A percentile compares a stretch with the other conserved stretches of the same genome.
phyloP scores from a whole-genome alignment of 2,797 vertebrate species.

The Brotula barbata region DNA sequence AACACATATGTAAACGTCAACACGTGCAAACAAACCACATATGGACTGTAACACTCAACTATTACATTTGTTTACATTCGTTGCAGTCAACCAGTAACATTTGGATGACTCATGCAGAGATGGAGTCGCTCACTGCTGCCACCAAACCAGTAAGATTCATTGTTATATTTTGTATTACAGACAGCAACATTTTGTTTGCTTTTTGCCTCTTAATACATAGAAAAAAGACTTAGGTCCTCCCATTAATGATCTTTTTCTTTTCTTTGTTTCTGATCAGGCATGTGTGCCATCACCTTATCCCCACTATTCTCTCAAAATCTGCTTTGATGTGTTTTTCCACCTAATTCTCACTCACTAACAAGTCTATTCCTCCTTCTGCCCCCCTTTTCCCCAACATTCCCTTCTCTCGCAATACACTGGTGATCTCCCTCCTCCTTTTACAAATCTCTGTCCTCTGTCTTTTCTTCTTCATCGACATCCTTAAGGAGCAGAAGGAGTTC shows the following conservation, averaged over 20 bases:
- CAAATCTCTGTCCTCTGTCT: conserved; percentile 49
- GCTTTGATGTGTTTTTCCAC: conserved; percentile 69
- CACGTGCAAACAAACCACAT: background rate
- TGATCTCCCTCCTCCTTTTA: conserved; percentile 50
- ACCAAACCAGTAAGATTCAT: conserved; percentile 88
- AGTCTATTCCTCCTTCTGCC: conserved; percentile 66
- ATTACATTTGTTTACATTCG: conserved; percentile 34
- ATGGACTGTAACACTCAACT: too few species aligned
- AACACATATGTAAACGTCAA: too few species aligned
- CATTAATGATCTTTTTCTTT: conserved; percentile 58
- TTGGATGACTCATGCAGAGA: conserved; percentile 96
- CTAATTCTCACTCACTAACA: conserved; percentile 79
- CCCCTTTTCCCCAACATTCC: conserved; percentile 43
- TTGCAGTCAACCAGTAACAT: conserved; percentile 92
- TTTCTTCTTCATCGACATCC: conserved; percentile 37
- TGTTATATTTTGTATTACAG: conserved; percentile 42
- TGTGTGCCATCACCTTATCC: conserved; percentile 69
- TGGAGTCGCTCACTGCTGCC: conserved; percentile 90
- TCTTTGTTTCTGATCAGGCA: conserved; percentile 76
- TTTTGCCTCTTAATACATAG: too few species aligned
- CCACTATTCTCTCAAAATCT: conserved; percentile 69
- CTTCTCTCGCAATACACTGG: conserved; percentile 38
- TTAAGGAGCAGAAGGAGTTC: conserved; percentile 81
- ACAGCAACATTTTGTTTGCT: too few species aligned
- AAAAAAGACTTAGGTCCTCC: conserved; percentile 6